Conservation (phyloP, 2,797 vertebrate genomes). For the Siniperca undulata region DNA sequence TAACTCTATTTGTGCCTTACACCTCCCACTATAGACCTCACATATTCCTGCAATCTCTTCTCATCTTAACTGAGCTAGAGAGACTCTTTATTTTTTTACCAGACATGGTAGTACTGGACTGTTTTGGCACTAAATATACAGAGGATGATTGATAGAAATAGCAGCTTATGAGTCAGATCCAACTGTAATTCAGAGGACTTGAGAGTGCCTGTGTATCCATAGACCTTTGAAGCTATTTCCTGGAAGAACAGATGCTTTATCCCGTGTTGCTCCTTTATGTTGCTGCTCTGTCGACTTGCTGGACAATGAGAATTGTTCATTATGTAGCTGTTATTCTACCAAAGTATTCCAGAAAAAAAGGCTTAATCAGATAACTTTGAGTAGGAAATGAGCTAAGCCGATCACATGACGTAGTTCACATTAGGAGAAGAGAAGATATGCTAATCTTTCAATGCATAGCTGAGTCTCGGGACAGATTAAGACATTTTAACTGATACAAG, state of each 20-base stretch:
- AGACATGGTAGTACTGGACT: conserved; percentile 14
- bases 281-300: conserved; percentile 22
- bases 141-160: conserved; percentile 52
- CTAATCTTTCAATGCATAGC: conserved; percentile 48
- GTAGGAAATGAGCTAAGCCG: conserved; percentile 38
- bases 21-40: neutral
- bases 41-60: conserved; percentile 1
- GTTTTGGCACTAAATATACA: conserved; percentile 17
- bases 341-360: conserved; percentile 11
- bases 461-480: conserved; percentile 33
- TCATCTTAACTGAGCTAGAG: conserved; percentile 9
- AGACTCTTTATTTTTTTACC: conserved; percentile 31
- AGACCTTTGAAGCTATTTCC: conserved; percentile 54
- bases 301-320: conserved; percentile 45
- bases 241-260: conserved; percentile 73
- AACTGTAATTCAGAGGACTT: conserved; percentile 56
- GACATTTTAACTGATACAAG: conserved; percentile 15
- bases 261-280: conserved; percentile 28
- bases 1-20: neutral
- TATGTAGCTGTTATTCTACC: conserved; percentile 34
- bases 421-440: conserved; percentile 43
- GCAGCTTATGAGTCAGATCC: conserved; percentile 53
- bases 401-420: conserved; percentile 41
- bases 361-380: conserved; percentile 54
- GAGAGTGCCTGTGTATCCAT: conserved; percentile 22